phyloP scores from a whole-genome alignment of 2,888 invertebrate species.

The Pristionchus maxplancki region DNA sequence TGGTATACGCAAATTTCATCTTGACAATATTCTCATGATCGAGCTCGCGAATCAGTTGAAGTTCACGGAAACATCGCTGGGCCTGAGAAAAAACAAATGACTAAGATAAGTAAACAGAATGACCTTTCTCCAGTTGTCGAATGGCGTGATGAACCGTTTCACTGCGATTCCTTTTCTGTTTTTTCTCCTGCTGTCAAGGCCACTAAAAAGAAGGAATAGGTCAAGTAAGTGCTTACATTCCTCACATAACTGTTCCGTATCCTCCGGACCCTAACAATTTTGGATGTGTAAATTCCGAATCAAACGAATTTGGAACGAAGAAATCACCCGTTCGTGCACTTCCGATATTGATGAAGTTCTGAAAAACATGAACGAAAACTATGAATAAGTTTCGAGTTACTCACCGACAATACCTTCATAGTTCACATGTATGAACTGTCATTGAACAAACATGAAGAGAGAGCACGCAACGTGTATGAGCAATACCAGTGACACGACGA shows the following conservation, averaged over 20 bases:
- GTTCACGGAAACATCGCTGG: neutral
- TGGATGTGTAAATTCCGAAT: neutral
- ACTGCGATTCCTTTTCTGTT: neutral
- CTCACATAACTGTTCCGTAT: constrained; percentile 3
- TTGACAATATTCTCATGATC: too few relatives aligned
- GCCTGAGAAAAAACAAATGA: neutral
- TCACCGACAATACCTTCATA: neutral
- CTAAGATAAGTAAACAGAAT: too few relatives aligned
- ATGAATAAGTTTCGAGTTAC: neutral
- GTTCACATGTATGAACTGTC: neutral
- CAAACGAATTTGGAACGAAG: neutral
- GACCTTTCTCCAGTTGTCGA: too few relatives aligned
- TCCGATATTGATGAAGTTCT: neutral
- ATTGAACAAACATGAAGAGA: neutral
- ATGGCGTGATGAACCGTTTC: neutral
- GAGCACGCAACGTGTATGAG: neutral
- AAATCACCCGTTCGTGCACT: neutral
- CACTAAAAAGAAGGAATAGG: neutral
- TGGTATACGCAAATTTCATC: neutral
- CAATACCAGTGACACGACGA: too few relatives aligned
- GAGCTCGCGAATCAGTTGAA: neutral
- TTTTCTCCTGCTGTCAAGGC: neutral
- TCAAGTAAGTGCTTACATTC: neutral
- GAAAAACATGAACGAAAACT: neutral
- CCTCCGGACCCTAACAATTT: neutral